Conservation (phyloP, 1,140 invertebrate genomes). For the Drosophila parvula region DNA sequence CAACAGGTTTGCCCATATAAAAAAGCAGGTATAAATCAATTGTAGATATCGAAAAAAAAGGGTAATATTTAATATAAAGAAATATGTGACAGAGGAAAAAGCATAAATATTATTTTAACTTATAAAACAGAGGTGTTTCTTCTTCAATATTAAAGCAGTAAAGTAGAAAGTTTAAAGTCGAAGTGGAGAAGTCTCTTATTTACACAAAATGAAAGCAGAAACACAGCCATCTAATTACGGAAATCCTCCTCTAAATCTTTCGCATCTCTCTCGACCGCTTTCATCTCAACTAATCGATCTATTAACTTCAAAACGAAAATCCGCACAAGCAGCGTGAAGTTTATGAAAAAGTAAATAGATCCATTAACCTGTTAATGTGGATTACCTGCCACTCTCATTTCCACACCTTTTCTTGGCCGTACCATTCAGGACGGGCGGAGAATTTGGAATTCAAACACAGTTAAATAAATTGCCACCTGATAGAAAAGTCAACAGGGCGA, state of each 20-base stretch:
- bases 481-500: constrained; percentile 61
- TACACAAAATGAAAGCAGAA: too few species aligned
- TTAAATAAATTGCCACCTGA: constrained; percentile 72
- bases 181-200: too few species aligned
- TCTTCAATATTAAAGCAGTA: too few species aligned
- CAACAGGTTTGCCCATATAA: constrained; percentile 20
- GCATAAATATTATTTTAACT: neutral
- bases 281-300: constrained; percentile 14
- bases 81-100: neutral
- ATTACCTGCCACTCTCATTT: constrained; percentile 20
- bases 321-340: constrained; percentile 10
- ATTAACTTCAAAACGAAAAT: constrained; percentile 14
- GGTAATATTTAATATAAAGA: too few species aligned
- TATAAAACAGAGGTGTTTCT: neutral
- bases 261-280: too few species aligned
- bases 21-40: neutral
- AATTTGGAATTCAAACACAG: constrained; percentile 62
- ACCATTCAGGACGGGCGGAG: neutral
- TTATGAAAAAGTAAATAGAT: constrained; percentile 41
- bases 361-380: constrained; percentile 42
- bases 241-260: neutral
- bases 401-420: constrained; percentile 15
- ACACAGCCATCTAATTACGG: neutral
- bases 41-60: neutral
- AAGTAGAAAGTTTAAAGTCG: too few species aligned